phyloP scores from a whole-genome alignment of 2,797 vertebrate species.

The Myotis pilosus region DNA sequence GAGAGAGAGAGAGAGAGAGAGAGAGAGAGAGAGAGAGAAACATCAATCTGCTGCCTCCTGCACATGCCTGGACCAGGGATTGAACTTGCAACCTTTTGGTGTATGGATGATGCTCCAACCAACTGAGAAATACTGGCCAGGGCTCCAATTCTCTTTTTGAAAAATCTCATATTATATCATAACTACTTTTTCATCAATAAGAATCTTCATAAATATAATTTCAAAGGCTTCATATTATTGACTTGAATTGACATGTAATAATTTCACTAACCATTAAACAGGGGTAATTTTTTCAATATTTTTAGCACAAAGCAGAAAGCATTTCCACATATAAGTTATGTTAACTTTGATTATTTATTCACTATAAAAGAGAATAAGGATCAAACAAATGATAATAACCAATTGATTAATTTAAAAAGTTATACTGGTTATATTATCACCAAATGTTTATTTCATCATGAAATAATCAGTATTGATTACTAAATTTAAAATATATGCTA shows the following conservation, averaged over 20 bases:
- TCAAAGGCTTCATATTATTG: neutral
- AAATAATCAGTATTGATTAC: neutral
- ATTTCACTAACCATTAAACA: neutral
- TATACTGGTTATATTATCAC: neutral
- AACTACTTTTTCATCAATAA: neutral
- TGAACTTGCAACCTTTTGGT: too few species aligned
- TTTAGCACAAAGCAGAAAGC: slow-evolving; percentile 3
- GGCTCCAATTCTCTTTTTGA: neutral
- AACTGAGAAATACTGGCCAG: too few species aligned
- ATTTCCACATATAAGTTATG: neutral
- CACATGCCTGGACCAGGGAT: too few species aligned
- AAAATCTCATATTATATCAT: neutral
- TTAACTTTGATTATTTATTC: neutral
- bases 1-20: too few species aligned
- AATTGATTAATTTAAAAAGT: neutral
- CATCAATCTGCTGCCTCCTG: too few species aligned
- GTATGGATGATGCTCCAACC: too few species aligned
- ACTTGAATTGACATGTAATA: neutral
- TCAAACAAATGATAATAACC: neutral
- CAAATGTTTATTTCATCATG: neutral
- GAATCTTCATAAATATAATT: neutral
- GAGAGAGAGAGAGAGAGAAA: too few species aligned
- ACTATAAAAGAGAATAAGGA: neutral
- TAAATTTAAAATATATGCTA: neutral
- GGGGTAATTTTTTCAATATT: neutral